Percentiles rank a stretch among this genome's conserved stretches.
phyloP scores from a whole-genome alignment of 1,140 invertebrate genomes.

The Drosophila ambigua region DNA sequence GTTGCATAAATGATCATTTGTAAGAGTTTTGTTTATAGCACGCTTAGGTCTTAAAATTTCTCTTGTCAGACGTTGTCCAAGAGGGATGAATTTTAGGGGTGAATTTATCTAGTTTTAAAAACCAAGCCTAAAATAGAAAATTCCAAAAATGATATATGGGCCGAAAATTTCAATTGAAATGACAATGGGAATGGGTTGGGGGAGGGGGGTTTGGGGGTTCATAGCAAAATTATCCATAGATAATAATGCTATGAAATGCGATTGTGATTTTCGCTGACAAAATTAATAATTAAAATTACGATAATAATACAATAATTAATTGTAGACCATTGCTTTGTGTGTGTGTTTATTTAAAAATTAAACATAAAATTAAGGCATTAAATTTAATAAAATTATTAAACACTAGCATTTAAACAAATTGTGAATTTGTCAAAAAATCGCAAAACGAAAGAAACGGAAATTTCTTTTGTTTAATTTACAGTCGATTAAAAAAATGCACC shows the following conservation, averaged over 20 bases:
- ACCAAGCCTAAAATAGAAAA: constrained; percentile 75
- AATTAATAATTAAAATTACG: constrained; percentile 14
- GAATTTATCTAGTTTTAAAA: constrained; percentile 76
- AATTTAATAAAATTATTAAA: constrained; percentile 46
- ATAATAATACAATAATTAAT: constrained; percentile 52
- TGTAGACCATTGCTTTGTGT: constrained; percentile 45
- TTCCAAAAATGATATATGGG: constrained; percentile 39
- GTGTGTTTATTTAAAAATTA: constrained; percentile 42
- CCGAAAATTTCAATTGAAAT: constrained; percentile 1
- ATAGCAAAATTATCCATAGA: constrained; percentile 57
- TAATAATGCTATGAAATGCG: constrained; percentile 52
- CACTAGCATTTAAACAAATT: constrained; percentile 34
- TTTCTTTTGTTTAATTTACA: constrained; percentile 6
- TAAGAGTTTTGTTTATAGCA: constrained; percentile 46
- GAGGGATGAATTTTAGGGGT: constrained; percentile 5
- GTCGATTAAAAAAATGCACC: constrained; percentile 17
- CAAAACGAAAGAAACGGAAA: background rate
- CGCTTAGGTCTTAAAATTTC: constrained; percentile 20
- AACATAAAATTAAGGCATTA: constrained; percentile 26
- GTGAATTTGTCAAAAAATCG: constrained; percentile 45
- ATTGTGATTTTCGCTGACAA: constrained; percentile 22
- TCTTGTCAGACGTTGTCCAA: constrained; percentile 11
- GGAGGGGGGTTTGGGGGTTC: constrained; percentile 4
- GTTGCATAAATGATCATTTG: constrained; percentile 24
- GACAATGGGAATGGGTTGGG: background rate